A percentile compares a stretch with the other conserved stretches of the same genome.
These are phyloP conservation scores for Enoplolaimus lenunculus DNA, from an alignment of 2,888 invertebrate genomes.

Conservation along the genomic window DNA sequence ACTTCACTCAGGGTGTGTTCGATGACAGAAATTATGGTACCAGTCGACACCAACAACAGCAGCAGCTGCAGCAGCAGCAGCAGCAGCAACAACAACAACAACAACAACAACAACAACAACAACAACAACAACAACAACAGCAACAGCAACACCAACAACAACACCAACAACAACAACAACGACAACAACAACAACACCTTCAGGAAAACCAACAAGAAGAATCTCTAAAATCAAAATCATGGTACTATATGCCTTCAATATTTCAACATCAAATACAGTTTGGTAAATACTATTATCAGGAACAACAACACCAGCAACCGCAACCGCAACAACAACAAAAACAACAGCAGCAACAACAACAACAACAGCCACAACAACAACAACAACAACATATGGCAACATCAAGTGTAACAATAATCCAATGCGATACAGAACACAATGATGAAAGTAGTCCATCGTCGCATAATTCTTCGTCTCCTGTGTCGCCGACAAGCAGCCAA, in stretches of 20 bases:
- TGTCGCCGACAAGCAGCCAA: background rate
- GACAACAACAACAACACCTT: background rate
- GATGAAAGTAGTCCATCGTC: background rate
- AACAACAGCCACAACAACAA: background rate
- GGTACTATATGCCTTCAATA: too few relatives aligned
- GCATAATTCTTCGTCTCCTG: background rate
- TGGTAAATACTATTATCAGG: too few relatives aligned
- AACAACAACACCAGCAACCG: background rate
- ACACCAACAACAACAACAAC: background rate
- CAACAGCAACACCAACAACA: background rate
- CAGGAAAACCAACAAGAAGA: too few relatives aligned
- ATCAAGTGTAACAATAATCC: background rate
- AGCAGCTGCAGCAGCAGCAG: too few relatives aligned
- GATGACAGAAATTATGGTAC: too few relatives aligned
- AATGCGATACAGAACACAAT: background rate
- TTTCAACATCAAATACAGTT: too few relatives aligned
- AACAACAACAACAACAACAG: too few relatives aligned
- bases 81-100: too few relatives aligned
- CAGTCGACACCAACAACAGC: too few relatives aligned
- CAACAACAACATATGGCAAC: background rate
- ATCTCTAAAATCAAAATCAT: too few relatives aligned
- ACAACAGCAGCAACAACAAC: background rate
- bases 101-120: too few relatives aligned
- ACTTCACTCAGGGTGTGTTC: too few relatives aligned
- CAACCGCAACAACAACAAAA: background rate